phyloP scores from a whole-genome alignment of 37 sponge, comb jelly and placozoan genomes.

The Chondrilla cf. caribensis region DNA sequence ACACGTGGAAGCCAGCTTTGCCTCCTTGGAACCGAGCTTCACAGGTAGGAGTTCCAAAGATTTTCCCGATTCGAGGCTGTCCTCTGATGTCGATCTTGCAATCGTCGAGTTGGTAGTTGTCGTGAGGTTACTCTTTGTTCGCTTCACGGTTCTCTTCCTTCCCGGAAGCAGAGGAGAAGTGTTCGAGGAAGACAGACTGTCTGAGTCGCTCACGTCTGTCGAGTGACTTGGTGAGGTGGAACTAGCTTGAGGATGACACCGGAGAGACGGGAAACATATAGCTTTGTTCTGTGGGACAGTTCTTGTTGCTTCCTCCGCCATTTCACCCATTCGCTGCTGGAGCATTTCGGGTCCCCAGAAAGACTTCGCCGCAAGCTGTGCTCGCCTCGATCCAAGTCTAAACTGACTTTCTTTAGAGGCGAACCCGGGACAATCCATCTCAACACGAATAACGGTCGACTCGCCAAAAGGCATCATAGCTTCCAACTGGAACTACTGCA shows the following conservation, averaged over 20 bases:
- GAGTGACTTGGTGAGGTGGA: neutral
- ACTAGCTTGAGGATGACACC: neutral
- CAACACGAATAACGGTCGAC: too few relatives aligned
- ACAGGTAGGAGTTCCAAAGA: neutral
- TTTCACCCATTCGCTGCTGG: conserved; percentile 16
- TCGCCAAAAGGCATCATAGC: too few relatives aligned
- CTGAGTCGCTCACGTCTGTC: neutral
- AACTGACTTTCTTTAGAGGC: too few relatives aligned
- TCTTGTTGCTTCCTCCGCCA: neutral
- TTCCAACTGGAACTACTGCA: too few relatives aligned
- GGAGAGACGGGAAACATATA: neutral
- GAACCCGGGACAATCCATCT: too few relatives aligned
- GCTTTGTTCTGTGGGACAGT: neutral
- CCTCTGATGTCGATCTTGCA: neutral
- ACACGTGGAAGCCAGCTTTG: neutral
- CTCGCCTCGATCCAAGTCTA: neutral
- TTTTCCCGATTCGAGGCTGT: too few relatives aligned
- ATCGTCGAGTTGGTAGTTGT: neutral
- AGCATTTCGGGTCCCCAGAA: conserved; percentile 24
- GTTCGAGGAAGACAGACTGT: neutral
- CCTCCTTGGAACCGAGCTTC: conserved; percentile 1
- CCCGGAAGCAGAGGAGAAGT: neutral
- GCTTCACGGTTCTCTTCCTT: neutral
- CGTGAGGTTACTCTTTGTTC: neutral
- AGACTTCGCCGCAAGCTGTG: neutral